Percentiles rank a stretch among this genome's conserved stretches.
Conservation (phyloP, 2,113 vertebrate genomes). For the Cryptotis parvus region DNA sequence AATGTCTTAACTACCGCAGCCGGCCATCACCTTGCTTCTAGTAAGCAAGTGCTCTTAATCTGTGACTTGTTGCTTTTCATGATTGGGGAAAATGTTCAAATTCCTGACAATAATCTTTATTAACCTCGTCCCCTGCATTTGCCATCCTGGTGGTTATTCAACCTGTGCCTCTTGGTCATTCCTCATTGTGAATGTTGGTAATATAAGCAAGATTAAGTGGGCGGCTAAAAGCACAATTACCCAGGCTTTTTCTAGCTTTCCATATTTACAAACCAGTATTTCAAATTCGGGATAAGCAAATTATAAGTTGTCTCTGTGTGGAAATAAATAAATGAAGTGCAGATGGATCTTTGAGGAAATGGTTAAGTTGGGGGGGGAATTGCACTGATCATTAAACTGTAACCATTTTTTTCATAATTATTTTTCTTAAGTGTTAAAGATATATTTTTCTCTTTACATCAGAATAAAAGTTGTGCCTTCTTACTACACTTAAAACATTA, state of each 20-base stretch:
- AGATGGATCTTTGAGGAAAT: constrained; percentile 72
- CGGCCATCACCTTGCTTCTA: constrained; percentile 84
- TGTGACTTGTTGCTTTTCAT: constrained; percentile 55
- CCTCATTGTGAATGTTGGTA: constrained; percentile 68
- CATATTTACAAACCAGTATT: constrained; percentile 71
- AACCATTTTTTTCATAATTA: constrained; percentile 60
- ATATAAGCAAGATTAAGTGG: constrained; percentile 83
- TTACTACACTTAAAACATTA: background rate
- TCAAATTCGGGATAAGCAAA: constrained; percentile 70
- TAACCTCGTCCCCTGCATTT: constrained; percentile 55
- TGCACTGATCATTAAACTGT: constrained; percentile 43
- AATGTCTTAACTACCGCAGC: constrained; percentile 85
- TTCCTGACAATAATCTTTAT: constrained; percentile 70
- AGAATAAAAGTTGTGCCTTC: background rate
- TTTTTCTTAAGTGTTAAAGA: constrained; percentile 40
- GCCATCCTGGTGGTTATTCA: constrained; percentile 62
- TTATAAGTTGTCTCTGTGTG: constrained; percentile 69
- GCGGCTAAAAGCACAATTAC: constrained; percentile 81
- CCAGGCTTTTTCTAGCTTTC: constrained; percentile 54
- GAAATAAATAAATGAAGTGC: constrained; percentile 79
- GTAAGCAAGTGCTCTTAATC: constrained; percentile 77
- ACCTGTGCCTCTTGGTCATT: constrained; percentile 64
- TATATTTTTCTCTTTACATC: constrained; percentile 41
- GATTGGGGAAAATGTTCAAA: constrained; percentile 53
- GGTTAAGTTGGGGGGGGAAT: constrained; percentile 19